Conservation (phyloP, 2,113 vertebrate species). For the Passer domesticus region DNA sequence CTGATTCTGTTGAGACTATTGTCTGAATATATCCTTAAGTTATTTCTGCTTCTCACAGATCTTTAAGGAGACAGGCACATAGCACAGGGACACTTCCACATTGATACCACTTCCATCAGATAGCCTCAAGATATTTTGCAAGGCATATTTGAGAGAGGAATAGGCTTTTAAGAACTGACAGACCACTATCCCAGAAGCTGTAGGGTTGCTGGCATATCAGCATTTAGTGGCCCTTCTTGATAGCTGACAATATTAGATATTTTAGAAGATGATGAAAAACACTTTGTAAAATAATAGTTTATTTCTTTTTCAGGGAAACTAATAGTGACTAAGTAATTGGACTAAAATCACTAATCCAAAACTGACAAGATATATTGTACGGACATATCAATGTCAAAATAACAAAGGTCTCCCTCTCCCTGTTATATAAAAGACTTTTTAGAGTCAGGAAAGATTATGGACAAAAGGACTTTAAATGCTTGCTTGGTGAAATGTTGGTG, state of each 20-base stretch:
- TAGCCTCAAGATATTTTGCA: not conserved
- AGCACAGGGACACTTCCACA: not conserved
- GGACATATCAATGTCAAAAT: not conserved
- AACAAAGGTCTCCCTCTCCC: not conserved
- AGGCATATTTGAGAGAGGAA: not conserved
- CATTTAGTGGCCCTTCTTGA: not conserved
- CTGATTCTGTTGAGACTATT: not conserved
- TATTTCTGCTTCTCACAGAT: not conserved
- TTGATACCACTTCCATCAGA: not conserved
- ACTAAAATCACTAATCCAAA: not conserved
- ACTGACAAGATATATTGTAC: not conserved
- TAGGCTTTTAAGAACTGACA: not conserved
- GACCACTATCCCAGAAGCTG: not conserved
- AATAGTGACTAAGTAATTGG: not conserved
- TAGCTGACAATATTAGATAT: not conserved
- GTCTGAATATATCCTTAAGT: not conserved
- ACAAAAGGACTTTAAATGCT: not conserved
- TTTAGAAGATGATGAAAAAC: not conserved
- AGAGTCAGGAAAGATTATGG: not conserved
- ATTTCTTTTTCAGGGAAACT: not conserved
- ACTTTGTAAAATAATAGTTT: not conserved
- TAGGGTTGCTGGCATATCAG: not conserved
- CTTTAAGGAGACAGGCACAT: not conserved
- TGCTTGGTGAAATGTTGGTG: not conserved
- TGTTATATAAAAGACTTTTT: not conserved